These are phyloP conservation scores for Lasaia peninsularis DNA, from an alignment of 1,140 invertebrate species.

Conservation along the genomic window DNA sequence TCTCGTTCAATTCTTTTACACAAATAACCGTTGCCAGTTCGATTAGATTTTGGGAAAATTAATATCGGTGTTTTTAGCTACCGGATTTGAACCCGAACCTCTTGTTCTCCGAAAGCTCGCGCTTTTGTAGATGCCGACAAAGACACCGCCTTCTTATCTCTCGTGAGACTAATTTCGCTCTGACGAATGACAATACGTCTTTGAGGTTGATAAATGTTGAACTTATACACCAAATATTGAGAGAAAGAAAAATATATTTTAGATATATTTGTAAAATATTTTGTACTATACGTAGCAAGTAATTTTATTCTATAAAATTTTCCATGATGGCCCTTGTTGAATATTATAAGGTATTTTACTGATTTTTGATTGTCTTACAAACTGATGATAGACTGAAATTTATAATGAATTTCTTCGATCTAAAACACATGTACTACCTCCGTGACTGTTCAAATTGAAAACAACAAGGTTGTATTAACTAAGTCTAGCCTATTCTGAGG, in stretches of 20 bases:
- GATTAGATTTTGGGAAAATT: constrained; percentile 39
- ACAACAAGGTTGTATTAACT: too few species aligned
- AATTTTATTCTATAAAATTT: too few species aligned
- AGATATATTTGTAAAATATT: background rate
- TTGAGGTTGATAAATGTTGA: constrained; percentile 62
- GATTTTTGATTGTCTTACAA: too few species aligned
- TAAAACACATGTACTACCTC: too few species aligned
- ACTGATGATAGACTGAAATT: too few species aligned
- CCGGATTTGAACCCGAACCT: constrained; percentile 47
- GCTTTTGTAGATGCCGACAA: constrained; percentile 59
- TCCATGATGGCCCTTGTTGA: too few species aligned
- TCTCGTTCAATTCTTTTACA: background rate
- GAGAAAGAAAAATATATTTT: constrained; percentile 19
- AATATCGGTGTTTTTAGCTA: constrained; percentile 57
- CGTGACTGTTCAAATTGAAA: too few species aligned
- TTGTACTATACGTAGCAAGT: too few species aligned
- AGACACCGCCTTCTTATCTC: constrained; percentile 62
- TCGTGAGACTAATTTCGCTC: constrained; percentile 59
- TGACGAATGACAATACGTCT: constrained; percentile 68
- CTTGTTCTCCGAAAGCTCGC: constrained; percentile 52
- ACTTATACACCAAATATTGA: constrained; percentile 37
- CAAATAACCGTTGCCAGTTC: background rate
- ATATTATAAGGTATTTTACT: too few species aligned
- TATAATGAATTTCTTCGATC: too few species aligned
- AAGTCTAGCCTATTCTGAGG: too few species aligned